Evolutionary conservation across 2,113 vertebrate species (phyloP), one percentile per base, ranked within the genome.

Genomic region (Phyllostomus hastatus): DNA sequence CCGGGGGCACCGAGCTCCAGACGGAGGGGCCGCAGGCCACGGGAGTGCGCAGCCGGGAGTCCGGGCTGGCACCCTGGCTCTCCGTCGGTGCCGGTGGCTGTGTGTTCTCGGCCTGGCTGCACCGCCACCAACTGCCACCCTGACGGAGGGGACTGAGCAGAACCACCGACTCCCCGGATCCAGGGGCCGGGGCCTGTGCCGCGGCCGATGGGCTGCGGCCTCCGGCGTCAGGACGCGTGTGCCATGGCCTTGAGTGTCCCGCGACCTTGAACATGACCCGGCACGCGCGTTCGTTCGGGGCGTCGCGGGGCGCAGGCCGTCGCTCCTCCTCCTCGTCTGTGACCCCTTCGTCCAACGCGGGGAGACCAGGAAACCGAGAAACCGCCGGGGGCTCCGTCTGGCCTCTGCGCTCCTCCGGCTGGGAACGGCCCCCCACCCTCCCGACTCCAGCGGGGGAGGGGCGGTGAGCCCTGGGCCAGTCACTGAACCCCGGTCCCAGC

Each of bases 171-270:
- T 64, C 67, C 38, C 11, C 24, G 64, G 52, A 50, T 1, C 54
- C 43, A 4, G 5, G 12, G 16, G 11, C 80, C 79, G 22, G 10
- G 31, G 15, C 4, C 20, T 6, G 4, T 31, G 19, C 67, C 3
- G 48, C 1, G 28, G 52, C 7, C 17, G 0, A 1, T 2, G 6
- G 26, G 46, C 9, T 9, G 0, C 33, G 9, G 7, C 43, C 43
- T 33, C 4, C 1, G 1, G 70, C 46, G 54, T n/a, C 50, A 43
- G 70, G 14, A 24, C 3, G 11, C 4, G 31, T 10, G 43, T 22
- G 61, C 2, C 4, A 31, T 16, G 41, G 26, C 73, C 19, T 24
- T 8, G 28, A 57, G 46, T 5, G 4, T n/a, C 14, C 38, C 0
- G 2, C 17, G 8, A 35, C 17, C 38, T 57, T 20, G 6, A 7